Percentiles rank a stretch among this genome's conserved stretches.
Evolutionary conservation across 2,888 invertebrate species (phyloP).

Genomic region (Zhuqinia jingwanae): DNA sequence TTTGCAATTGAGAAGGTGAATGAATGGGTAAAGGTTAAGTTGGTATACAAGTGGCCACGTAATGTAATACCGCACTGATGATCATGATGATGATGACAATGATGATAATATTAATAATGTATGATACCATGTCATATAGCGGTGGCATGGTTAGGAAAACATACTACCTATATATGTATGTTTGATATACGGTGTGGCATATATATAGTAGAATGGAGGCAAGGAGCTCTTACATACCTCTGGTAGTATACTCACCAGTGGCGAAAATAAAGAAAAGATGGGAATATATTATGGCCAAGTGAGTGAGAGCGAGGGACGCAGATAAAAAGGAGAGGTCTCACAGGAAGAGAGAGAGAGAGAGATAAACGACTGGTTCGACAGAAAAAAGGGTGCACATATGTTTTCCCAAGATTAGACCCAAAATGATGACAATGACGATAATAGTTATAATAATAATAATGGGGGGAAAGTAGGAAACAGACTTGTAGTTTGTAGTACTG

Average conservation of each 20-base stretch:
- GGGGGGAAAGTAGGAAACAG: slow-evolving; percentile 45
- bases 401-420: slow-evolving; percentile 60
- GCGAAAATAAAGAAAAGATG: neutral
- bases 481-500: slow-evolving; percentile 36
- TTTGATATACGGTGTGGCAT: no score
- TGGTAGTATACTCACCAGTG: neutral
- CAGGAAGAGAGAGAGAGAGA: slow-evolving; percentile 35
- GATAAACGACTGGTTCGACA: slow-evolving; percentile 55
- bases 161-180: neutral
- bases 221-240: no score
- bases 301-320: neutral
- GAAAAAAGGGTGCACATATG: slow-evolving; percentile 51
- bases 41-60: slow-evolving; percentile 40
- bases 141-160: neutral
- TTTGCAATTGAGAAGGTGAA: neutral
- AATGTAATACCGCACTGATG: slow-evolving; percentile 38
- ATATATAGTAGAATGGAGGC: no score
- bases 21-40: slow-evolving; percentile 42
- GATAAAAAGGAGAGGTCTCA: slow-evolving; percentile 6
- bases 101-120: slow-evolving; percentile 39
- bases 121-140: slow-evolving; percentile 28
- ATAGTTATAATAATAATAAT: slow-evolving; percentile 57
- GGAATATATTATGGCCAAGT: neutral
- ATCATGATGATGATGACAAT: slow-evolving; percentile 23
- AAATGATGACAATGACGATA: slow-evolving; percentile 63